Evolutionary conservation across 1,140 invertebrate species (phyloP).

Genomic region (Bombus consobrinus): DNA sequence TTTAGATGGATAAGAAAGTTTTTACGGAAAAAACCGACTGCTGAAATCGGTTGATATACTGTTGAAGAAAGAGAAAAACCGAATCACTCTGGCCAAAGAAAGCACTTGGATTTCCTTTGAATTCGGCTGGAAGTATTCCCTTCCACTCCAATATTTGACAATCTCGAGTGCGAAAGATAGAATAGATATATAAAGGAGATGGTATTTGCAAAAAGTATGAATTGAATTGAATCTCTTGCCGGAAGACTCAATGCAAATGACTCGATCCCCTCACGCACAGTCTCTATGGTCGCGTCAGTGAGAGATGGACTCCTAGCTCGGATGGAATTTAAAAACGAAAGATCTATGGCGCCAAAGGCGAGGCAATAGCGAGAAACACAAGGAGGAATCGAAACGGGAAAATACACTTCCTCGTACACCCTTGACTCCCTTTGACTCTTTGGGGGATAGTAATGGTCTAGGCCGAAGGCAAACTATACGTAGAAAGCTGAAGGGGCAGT

Average conservation of each 20-base stretch:
- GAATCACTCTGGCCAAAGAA: constrained; percentile 32
- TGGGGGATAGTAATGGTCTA: constrained; percentile 43
- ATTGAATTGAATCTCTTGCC: constrained; percentile 27
- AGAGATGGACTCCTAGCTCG: background rate
- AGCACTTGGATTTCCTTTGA: constrained; percentile 27
- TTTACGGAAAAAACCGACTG: background rate
- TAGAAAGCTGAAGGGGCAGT: constrained; percentile 35
- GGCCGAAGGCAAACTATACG: constrained; percentile 28
- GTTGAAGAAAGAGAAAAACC: background rate
- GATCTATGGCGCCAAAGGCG: constrained; percentile 63
- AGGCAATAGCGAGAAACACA: constrained; percentile 62
- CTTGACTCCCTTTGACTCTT: background rate
- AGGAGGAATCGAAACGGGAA: constrained; percentile 46
- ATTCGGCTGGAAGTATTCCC: constrained; percentile 35
- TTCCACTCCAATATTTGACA: constrained; percentile 12
- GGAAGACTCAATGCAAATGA: constrained; percentile 64
- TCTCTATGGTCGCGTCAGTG: background rate
- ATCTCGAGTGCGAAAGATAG: constrained; percentile 21
- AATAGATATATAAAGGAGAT: constrained; percentile 33
- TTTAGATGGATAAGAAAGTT: background rate
- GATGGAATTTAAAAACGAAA: constrained; percentile 54
- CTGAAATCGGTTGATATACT: constrained; percentile 7
- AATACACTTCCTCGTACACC: constrained; percentile 32
- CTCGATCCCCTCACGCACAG: constrained; percentile 26
- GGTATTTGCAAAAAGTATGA: constrained; percentile 58